phyloP scores from a whole-genome alignment of 2,888 invertebrate genomes.

The Amphipoea oculea region DNA sequence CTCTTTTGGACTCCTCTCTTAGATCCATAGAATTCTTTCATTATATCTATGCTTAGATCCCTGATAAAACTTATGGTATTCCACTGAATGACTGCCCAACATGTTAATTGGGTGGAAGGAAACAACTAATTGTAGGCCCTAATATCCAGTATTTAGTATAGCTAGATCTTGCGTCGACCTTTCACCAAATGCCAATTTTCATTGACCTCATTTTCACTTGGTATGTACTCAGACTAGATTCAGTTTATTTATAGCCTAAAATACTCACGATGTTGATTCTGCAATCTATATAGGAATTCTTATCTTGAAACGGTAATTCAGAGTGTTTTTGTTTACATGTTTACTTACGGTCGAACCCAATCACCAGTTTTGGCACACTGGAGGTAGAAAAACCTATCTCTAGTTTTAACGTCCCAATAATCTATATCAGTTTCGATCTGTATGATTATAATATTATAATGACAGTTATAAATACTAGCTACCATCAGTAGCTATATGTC shows the following conservation, averaged over 20 bases:
- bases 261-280: background rate
- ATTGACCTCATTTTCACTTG: background rate
- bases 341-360: background rate
- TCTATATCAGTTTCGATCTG: too few species aligned
- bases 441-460: too few species aligned
- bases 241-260: background rate
- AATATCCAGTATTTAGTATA: background rate
- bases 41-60: too few species aligned
- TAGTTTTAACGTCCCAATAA: too few species aligned
- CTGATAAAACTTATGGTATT: background rate
- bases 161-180: background rate
- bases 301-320: background rate
- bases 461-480: too few species aligned
- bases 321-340: background rate
- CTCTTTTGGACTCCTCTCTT: background rate
- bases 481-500: too few species aligned
- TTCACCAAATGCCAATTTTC: background rate
- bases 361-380: too few species aligned
- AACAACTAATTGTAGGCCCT: background rate
- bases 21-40: too few species aligned
- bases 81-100: too few species aligned
- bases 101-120: background rate
- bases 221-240: background rate
- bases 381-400: too few species aligned
- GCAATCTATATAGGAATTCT: background rate